phyloP scores from a whole-genome alignment of 2,113 vertebrate species.

The Epinephelus cyanopodus region DNA sequence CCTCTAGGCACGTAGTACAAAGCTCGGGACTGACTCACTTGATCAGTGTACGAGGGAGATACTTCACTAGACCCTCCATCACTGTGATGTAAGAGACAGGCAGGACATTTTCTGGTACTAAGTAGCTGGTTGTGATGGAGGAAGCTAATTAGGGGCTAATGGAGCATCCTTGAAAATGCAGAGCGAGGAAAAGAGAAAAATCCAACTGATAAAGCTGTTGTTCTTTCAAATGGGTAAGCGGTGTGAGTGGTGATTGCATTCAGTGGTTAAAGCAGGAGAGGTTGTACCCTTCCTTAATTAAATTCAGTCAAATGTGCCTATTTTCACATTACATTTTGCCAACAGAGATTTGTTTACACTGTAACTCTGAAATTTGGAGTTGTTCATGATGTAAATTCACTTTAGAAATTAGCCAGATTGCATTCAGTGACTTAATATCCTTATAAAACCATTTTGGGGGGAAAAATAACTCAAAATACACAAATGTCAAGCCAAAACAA shows the following conservation, averaged over 20 bases:
- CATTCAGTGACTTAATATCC: background rate
- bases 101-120: slow-evolving; percentile 13
- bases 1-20: slow-evolving; percentile 35
- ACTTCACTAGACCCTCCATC: slow-evolving; percentile 31
- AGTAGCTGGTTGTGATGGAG: slow-evolving; percentile 28
- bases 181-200: background rate
- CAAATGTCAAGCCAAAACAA: slow-evolving; percentile 18
- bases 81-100: slow-evolving; percentile 18
- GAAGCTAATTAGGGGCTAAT: slow-evolving; percentile 51
- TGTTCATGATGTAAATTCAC: background rate
- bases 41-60: slow-evolving; percentile 41
- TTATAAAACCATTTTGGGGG: background rate
- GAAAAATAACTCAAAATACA: background rate
- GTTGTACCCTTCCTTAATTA: slow-evolving; percentile 19
- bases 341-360: background rate
- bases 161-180: slow-evolving; percentile 34
- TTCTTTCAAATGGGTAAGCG: slow-evolving; percentile 21
- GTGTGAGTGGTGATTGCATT: slow-evolving; percentile 19
- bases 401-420: background rate
- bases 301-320: slow-evolving; percentile 12
- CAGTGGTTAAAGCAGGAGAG: background rate
- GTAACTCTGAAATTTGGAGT: background rate
- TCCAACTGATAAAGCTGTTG: background rate
- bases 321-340: slow-evolving; percentile 6
- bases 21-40: slow-evolving; percentile 35